Percentiles rank a stretch among this genome's conserved stretches.
Evolutionary conservation across 2,888 invertebrate species (phyloP).

Genomic region (Elmis aenea): DNA sequence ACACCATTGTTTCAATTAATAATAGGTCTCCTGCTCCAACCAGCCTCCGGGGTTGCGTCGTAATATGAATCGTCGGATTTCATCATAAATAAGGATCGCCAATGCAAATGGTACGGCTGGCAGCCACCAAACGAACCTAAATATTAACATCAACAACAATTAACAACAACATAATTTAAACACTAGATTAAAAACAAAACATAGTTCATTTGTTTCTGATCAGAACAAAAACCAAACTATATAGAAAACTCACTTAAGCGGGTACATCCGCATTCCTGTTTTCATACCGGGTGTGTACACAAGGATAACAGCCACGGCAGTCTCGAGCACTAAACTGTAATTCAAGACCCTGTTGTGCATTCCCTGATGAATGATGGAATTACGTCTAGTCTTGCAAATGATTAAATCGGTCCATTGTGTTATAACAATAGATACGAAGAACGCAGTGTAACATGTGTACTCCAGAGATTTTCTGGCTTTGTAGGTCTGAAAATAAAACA

Average conservation of each 20-base stretch:
- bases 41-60: conserved; percentile 97
- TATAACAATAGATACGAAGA: conserved; percentile 96
- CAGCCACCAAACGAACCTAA: conserved; percentile 97
- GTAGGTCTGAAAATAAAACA: conserved; percentile 67
- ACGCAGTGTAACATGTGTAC: conserved; percentile 96
- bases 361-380: conserved; percentile 94
- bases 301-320: conserved; percentile 89
- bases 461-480: conserved; percentile 92
- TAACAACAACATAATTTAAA: neutral
- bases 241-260: conserved; percentile 78
- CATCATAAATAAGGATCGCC: conserved; percentile 98
- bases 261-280: conserved; percentile 96
- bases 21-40: conserved; percentile 99
- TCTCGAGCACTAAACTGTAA: conserved; percentile 93
- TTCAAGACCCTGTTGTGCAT: conserved; percentile 98
- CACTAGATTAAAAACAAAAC: conserved; percentile 3
- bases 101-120: conserved; percentile 97
- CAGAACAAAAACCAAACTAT: too few relatives aligned
- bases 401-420: conserved; percentile 99
- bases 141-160: conserved; percentile 25
- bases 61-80: conserved; percentile 94
- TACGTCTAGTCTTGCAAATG: conserved; percentile 95
- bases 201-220: too few relatives aligned
- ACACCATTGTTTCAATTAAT: conserved; percentile 55
- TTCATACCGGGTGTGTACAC: conserved; percentile 98